Evolutionary conservation across 2,113 vertebrate species (phyloP).

Genomic region (Cyprinus carpio): DNA sequence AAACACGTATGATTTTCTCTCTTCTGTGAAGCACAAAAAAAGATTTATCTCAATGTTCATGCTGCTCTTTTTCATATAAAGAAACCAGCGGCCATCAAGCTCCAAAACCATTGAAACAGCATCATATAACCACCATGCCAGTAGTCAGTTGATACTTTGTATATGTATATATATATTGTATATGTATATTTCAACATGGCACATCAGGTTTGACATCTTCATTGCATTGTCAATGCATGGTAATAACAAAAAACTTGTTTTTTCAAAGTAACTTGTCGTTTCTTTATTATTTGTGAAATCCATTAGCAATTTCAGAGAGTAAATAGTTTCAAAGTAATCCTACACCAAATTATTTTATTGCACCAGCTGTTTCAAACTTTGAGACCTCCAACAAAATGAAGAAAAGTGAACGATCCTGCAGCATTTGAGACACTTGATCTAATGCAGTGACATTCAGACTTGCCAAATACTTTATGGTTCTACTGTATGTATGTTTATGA

Average conservation of each 20-base stretch:
- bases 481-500: not conserved
- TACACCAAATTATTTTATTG: not conserved
- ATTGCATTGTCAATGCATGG: no score
- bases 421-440: not conserved
- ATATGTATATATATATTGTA: no score
- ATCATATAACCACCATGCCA: not conserved
- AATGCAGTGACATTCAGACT: not conserved
- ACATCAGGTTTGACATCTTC: no score
- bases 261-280: not conserved
- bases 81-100: not conserved
- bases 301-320: no score
- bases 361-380: no score
- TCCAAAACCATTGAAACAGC: not conserved
- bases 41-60: not conserved
- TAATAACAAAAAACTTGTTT: no score
- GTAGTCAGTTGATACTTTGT: not conserved
- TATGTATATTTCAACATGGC: no score
- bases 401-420: not conserved
- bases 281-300: not conserved
- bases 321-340: not conserved
- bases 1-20: not conserved
- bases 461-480: no score
- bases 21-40: not conserved
- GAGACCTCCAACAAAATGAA: no score
- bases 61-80: not conserved